Evolutionary conservation across 1,140 invertebrate genomes (phyloP).

Genomic region (Zaprionus davidi): DNA sequence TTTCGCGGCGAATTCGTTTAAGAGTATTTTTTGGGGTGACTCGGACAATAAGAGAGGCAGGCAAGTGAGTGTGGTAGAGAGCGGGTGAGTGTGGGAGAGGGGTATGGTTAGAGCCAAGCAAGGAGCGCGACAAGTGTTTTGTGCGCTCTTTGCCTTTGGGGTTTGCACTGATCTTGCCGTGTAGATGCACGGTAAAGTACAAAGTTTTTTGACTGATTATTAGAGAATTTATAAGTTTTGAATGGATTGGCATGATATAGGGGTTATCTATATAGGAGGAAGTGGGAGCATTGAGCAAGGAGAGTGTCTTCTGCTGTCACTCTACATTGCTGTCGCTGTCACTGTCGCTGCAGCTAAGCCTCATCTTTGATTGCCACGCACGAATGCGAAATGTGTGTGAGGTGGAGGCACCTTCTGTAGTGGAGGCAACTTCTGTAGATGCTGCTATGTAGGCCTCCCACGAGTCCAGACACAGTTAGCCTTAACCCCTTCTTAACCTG

Average conservation of each 20-base stretch:
- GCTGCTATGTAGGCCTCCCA: no score
- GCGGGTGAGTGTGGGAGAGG: neutral
- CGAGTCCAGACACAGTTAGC: no score
- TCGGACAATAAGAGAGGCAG: conserved; percentile 16
- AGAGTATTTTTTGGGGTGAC: conserved; percentile 10
- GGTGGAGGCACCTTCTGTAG: neutral
- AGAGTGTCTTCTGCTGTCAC: neutral
- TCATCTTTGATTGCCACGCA: conserved; percentile 21
- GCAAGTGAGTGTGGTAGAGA: neutral
- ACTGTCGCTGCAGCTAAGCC: neutral
- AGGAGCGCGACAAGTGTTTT: neutral
- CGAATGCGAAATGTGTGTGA: conserved; percentile 4
- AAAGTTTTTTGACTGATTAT: no score
- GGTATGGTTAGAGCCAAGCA: no score
- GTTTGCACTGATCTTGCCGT: neutral
- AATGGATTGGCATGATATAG: neutral
- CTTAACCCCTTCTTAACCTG: neutral
- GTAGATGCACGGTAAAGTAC: neutral
- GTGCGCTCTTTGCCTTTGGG: neutral
- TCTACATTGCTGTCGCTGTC: neutral
- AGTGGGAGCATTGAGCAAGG: no score
- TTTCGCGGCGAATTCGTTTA: conserved; percentile 63
- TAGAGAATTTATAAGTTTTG: neutral
- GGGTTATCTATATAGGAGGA: no score
- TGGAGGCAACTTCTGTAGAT: neutral